Evolutionary conservation across 1,140 invertebrate species (phyloP), one percentile per base, ranked within the genome.

Genomic region (Sarcophaga peregrina): DNA sequence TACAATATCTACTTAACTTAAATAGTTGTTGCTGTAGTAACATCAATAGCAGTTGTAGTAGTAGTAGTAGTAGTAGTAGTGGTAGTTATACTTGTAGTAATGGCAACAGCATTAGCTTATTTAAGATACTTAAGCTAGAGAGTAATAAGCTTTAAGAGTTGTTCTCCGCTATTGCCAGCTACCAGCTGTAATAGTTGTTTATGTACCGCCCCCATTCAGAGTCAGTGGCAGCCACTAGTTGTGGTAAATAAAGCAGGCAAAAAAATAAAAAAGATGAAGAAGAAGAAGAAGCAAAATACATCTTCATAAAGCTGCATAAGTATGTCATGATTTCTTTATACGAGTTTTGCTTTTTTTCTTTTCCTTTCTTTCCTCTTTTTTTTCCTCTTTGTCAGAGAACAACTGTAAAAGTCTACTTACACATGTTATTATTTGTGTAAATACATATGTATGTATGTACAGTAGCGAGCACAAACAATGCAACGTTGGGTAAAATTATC

Each of bases 41-140:
- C n/a, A 58, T 3, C n/a, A 9, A 52, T 52, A 10, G 50, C 50
- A 10, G 50, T 50, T 50, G n/a, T 37, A 13, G 50, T 52, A 10
- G 50, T 52, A 52, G 13, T 52, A 13, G 50, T 13, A 52, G 8
- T 52, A 52, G 50, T 52, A 3, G 50, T 52, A 3, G 50, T 13
- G 0, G 50, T 52, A 52, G 50, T 13, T 52, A 52, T 52, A 52
- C 2, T 52, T 10, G 62, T 68, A 68, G 17, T 20, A 68, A 25
- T 68, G 62, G 62, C 15, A 68, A 68, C 62, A 68, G 62, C 62
- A 58, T 58, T 58, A 68, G 62, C 62, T 68, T 68, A 68, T 68
- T 68, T 25, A 68, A 68, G 62, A 68, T 68, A 68, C 62, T 68
- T 68, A 68, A 68, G 62, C 62, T 68, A 68, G 20, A 68, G 20